Evolutionary conservation across 2,888 invertebrate genomes (phyloP).

Genomic region (Erebia ligea): DNA sequence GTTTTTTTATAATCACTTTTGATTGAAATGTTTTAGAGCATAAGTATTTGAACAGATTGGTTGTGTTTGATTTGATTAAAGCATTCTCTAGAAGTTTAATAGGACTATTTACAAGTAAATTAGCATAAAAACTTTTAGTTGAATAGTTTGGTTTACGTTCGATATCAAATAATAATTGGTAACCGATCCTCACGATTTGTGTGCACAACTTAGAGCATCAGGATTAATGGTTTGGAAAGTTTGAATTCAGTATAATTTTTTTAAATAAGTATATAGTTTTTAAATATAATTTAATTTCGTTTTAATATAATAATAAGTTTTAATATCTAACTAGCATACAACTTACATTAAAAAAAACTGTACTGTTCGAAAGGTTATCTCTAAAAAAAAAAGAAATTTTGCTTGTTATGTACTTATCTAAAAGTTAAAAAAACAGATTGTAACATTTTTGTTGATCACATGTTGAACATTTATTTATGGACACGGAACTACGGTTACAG

Average conservation of each 20-base stretch:
- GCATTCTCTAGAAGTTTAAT: not conserved
- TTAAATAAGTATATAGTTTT: too few relatives aligned
- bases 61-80: not conserved
- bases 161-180: not conserved
- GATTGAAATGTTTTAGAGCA: not conserved
- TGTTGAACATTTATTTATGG: constrained; percentile 48
- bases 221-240: too few relatives aligned
- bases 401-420: too few relatives aligned
- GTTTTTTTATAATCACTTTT: not conserved
- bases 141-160: not conserved
- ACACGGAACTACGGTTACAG: constrained; percentile 43
- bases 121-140: not conserved
- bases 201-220: too few relatives aligned
- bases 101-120: not conserved
- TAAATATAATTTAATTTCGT: too few relatives aligned
- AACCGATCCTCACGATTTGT: too few relatives aligned
- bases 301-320: too few relatives aligned
- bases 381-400: too few relatives aligned
- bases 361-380: too few relatives aligned
- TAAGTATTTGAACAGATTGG: not conserved
- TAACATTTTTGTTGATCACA: constrained; percentile 18
- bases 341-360: too few relatives aligned
- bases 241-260: too few relatives aligned
- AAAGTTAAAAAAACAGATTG: not conserved
- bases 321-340: too few relatives aligned